These are phyloP conservation scores for Ctenosaura bakeri DNA, from an alignment of 2,797 vertebrate species.

Conservation along the genomic window DNA sequence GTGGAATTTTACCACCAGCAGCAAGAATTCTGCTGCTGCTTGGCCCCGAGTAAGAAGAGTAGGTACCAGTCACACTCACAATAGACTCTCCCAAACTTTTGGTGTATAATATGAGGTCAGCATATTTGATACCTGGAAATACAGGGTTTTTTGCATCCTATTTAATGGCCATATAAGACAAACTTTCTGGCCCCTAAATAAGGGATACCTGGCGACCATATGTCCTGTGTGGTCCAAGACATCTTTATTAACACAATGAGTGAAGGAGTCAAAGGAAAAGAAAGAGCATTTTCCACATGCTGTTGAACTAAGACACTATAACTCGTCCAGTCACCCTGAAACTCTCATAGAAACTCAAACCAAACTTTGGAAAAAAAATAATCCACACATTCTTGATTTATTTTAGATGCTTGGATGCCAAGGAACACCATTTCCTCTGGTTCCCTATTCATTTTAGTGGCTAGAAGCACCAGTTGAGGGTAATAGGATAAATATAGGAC, in stretches of 20 bases:
- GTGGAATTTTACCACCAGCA: too few species aligned
- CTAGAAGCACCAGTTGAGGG: background rate
- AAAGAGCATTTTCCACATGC: background rate
- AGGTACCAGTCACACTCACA: too few species aligned
- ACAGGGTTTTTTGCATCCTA: too few species aligned
- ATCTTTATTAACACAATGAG: background rate
- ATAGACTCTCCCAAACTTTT: too few species aligned
- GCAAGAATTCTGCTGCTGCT: too few species aligned
- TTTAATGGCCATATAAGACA: too few species aligned
- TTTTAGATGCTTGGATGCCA: background rate
- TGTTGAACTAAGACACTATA: background rate
- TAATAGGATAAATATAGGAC: background rate
- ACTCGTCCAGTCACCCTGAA: background rate
- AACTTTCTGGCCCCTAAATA: too few species aligned
- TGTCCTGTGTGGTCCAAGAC: background rate
- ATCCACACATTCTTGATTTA: background rate
- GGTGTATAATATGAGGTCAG: too few species aligned
- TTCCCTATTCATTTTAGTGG: background rate
- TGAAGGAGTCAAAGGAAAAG: too few species aligned
- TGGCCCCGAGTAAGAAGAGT: too few species aligned
- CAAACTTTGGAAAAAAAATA: background rate
- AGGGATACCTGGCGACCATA: background rate
- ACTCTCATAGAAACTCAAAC: background rate
- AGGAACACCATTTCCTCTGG: background rate
- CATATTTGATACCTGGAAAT: too few species aligned